Evolutionary conservation across 1,140 invertebrate species (phyloP).

Genomic region (Drosophila cardini): DNA sequence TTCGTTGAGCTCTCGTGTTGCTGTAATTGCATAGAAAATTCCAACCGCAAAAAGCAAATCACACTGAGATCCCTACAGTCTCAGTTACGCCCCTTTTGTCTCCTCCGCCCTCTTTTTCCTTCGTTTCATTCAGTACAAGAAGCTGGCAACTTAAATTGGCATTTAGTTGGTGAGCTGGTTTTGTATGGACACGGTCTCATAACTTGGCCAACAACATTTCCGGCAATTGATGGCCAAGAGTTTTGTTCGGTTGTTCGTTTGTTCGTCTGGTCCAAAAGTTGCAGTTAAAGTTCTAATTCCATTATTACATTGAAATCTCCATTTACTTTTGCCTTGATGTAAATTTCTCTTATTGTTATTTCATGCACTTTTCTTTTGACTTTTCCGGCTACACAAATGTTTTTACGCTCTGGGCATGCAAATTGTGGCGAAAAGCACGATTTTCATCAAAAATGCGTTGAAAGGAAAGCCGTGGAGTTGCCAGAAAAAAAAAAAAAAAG

Average conservation of each 20-base stretch:
- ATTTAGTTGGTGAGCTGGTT: slow-evolving; percentile 53
- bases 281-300: slow-evolving; percentile 46
- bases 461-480: background rate
- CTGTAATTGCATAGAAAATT: slow-evolving; percentile 69
- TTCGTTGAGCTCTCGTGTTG: slow-evolving; percentile 49
- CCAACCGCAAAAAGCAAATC: slow-evolving; percentile 45
- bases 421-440: slow-evolving; percentile 32
- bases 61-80: background rate
- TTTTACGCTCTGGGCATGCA: slow-evolving; percentile 58
- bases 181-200: slow-evolving; percentile 50
- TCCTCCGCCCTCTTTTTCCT: no score
- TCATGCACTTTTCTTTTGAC: slow-evolving; percentile 40
- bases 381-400: slow-evolving; percentile 68
- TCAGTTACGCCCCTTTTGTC: background rate
- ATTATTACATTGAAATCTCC: slow-evolving; percentile 41
- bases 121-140: background rate
- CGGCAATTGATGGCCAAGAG: slow-evolving; percentile 42
- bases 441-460: slow-evolving; percentile 41
- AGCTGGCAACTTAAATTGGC: slow-evolving; percentile 46
- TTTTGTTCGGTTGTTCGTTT: slow-evolving; percentile 8
- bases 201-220: slow-evolving; percentile 64
- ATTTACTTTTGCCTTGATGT: slow-evolving; percentile 40
- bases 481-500: background rate
- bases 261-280: slow-evolving; percentile 21
- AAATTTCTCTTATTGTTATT: slow-evolving; percentile 57